These are phyloP conservation scores for Danionella cerebrum DNA, from an alignment of 2,113 vertebrate species.

Conservation along the genomic window DNA sequence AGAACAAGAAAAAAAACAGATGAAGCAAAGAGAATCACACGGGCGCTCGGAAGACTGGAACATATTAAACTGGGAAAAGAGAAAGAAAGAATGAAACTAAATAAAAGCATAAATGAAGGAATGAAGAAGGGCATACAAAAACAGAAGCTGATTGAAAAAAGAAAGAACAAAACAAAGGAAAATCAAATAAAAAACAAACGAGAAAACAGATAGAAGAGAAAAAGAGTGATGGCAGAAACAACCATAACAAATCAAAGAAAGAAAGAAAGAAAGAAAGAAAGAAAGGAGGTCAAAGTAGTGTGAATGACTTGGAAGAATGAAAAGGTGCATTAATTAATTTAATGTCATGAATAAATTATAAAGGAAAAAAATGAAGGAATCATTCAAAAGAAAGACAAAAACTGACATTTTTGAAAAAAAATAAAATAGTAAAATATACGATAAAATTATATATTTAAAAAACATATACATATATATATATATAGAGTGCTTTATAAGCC, in stretches of 20 bases:
- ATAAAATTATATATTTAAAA: no score
- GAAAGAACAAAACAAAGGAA: neutral
- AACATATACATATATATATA: no score
- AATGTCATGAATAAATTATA: neutral
- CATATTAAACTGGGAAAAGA: constrained; percentile 58
- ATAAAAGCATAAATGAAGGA: constrained; percentile 15
- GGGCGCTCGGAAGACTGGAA: neutral
- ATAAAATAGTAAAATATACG: no score
- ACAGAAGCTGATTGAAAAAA: neutral
- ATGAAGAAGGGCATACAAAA: constrained; percentile 27
- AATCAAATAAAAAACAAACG: constrained; percentile 34
- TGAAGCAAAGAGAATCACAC: constrained; percentile 58
- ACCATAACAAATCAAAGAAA: neutral
- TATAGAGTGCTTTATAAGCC: no score
- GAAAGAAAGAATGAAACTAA: constrained; percentile 44
- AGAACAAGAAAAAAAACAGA: constrained; percentile 46
- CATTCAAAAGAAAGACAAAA: no score
- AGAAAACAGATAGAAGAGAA: neutral
- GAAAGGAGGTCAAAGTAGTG: no score
- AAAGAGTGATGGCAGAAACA: constrained; percentile 5
- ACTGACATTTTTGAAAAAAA: no score
- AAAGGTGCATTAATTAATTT: constrained; percentile 4
- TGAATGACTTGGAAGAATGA: no score
- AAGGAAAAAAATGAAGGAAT: neutral
- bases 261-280: neutral